Evolutionary conservation across 2,888 invertebrate species (phyloP).

Genomic region (Leptodirus hochenwartii): DNA sequence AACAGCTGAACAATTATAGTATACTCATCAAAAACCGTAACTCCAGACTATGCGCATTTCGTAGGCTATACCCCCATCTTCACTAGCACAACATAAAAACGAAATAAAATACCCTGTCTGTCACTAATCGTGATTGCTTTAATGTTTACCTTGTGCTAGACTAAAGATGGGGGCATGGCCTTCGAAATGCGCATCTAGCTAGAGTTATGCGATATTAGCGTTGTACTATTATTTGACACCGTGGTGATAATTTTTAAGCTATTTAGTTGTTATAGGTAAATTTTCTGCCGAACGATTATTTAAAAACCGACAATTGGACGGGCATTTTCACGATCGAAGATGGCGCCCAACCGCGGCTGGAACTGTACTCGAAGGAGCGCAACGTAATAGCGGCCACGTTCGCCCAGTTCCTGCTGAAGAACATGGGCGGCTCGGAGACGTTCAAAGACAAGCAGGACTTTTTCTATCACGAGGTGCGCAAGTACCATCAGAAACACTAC

Average conservation of each 20-base stretch:
- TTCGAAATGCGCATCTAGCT: no score
- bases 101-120: background rate
- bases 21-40: background rate
- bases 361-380: slow-evolving; percentile 64
- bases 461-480: slow-evolving; percentile 56
- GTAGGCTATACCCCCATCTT: background rate
- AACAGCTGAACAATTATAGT: no score
- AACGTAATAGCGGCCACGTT: slow-evolving; percentile 88
- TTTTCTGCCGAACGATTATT: slow-evolving; percentile 33
- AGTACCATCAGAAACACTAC: slow-evolving; percentile 71
- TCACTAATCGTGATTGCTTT: no score
- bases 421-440: slow-evolving; percentile 88
- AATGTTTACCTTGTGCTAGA: no score
- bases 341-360: slow-evolving; percentile 74
- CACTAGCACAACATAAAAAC: background rate
- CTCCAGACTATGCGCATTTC: background rate
- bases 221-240: no score
- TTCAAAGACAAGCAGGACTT: slow-evolving; percentile 61
- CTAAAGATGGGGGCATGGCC: no score
- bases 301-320: slow-evolving; percentile 28
- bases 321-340: slow-evolving; percentile 71
- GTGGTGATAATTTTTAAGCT: no score
- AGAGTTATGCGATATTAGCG: background rate
- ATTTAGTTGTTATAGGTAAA: slow-evolving; percentile 55
- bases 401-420: slow-evolving; percentile 76